Conservation (phyloP, 2,888 invertebrate genomes). For the Deilephila porcellus region DNA sequence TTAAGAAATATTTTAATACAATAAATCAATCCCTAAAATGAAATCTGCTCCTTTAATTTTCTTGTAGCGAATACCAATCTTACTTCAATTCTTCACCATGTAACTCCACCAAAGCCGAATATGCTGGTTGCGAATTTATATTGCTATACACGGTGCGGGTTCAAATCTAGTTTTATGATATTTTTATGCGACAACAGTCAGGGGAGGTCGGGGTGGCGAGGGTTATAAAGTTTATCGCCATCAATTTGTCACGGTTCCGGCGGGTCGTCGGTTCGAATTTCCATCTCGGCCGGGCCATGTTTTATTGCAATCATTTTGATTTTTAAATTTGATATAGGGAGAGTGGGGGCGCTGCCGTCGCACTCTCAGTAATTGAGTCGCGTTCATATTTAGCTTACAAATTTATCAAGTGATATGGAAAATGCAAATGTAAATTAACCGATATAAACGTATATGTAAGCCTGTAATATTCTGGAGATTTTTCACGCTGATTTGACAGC, state of each 20-base stretch:
- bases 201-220: conserved; percentile 2
- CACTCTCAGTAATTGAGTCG: conserved; percentile 21
- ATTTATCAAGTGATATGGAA: not conserved
- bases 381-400: conserved; percentile 1
- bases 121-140: not conserved
- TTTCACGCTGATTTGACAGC: too few species aligned
- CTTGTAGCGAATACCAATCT: not conserved
- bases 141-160: not conserved
- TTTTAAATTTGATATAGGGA: conserved; percentile 19
- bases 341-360: conserved; percentile 6
- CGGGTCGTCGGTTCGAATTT: conserved; percentile 20
- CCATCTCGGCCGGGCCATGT: conserved; percentile 19
- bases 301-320: conserved; percentile 25
- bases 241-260: conserved; percentile 29
- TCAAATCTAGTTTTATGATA: conserved; percentile 24
- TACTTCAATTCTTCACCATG: not conserved
- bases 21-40: not conserved
- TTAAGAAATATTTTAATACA: not conserved
- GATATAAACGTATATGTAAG: too few species aligned
- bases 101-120: not conserved
- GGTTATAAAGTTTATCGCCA: conserved; percentile 25
- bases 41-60: not conserved
- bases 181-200: conserved; percentile 23
- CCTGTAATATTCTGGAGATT: too few species aligned
- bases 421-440: not conserved